Evolutionary conservation across 2,797 vertebrate species (phyloP).

Genomic region (Garrulus glandarius): DNA sequence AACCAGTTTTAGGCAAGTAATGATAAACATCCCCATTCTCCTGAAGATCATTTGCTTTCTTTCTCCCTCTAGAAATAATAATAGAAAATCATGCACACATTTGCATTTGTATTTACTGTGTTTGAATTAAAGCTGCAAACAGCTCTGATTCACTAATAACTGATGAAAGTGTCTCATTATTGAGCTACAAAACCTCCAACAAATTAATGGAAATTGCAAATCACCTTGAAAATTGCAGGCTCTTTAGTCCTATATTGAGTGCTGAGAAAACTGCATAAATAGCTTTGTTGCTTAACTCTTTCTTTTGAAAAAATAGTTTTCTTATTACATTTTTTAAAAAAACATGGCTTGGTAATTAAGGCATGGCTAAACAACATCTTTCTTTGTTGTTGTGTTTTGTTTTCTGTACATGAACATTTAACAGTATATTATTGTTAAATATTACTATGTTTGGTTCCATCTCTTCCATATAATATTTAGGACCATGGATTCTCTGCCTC

Average conservation of each 20-base stretch:
- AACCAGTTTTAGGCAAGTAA: conserved; percentile 8
- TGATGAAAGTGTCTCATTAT: conserved; percentile 57
- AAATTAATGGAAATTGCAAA: conserved; percentile 66
- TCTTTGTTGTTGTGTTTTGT: neutral
- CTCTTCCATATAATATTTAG: neutral
- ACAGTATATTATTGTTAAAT: neutral
- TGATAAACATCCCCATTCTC: conserved; percentile 1
- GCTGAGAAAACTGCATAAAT: conserved; percentile 28
- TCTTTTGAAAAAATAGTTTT: neutral
- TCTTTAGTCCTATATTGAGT: conserved; percentile 30
- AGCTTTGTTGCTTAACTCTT: conserved; percentile 4
- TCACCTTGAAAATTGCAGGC: conserved; percentile 66
- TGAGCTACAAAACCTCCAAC: conserved; percentile 52
- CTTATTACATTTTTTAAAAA: neutral
- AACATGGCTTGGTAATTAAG: neutral
- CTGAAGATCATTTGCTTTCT: conserved; percentile 39
- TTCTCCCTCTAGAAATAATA: conserved; percentile 41
- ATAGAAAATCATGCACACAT: conserved; percentile 45
- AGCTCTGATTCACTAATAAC: conserved; percentile 60
- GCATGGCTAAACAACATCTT: neutral
- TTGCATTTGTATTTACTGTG: conserved; percentile 60
- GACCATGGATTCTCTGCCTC: neutral
- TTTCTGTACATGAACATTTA: neutral
- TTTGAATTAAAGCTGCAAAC: conserved; percentile 53
- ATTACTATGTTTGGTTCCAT: neutral